These are phyloP conservation scores for Phortica magna DNA, from an alignment of 2,888 invertebrate species.

Conservation along the genomic window DNA sequence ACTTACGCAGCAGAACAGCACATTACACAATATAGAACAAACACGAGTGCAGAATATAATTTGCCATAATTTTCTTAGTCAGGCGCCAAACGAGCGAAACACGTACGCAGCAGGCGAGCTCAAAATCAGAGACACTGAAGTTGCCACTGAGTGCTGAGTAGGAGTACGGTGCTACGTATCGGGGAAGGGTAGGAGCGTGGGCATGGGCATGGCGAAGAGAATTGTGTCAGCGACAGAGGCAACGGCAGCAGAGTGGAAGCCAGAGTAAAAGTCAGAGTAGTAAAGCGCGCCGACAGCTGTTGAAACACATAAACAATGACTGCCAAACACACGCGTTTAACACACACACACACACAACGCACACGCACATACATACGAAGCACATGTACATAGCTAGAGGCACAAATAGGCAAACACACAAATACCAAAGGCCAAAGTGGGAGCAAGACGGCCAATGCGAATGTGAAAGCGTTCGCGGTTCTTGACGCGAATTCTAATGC, in stretches of 20 bases:
- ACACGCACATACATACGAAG: background rate
- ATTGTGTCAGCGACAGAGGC: background rate
- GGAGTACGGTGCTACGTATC: too few relatives aligned
- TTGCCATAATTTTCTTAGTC: conserved; percentile 10
- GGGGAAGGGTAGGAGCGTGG: too few relatives aligned
- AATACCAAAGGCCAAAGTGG: background rate
- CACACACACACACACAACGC: background rate
- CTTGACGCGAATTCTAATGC: background rate
- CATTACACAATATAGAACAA: background rate
- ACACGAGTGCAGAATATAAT: conserved; percentile 12
- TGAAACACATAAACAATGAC: conserved; percentile 15
- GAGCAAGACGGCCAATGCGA: background rate
- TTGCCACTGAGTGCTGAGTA: too few relatives aligned
- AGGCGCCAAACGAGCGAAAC: background rate
- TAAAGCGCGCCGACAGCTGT: conserved; percentile 5
- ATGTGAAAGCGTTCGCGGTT: too few relatives aligned
- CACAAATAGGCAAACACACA: background rate
- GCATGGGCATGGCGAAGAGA: too few relatives aligned
- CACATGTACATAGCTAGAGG: background rate
- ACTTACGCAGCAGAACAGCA: background rate
- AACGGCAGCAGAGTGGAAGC: background rate
- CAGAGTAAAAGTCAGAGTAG: background rate
- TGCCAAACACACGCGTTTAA: background rate
- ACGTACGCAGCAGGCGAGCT: background rate
- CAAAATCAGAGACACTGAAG: background rate